Base-by-base conservation (phyloP, 2,113 vertebrate genomes). In the Myrmophylax atrothorax region DNA sequence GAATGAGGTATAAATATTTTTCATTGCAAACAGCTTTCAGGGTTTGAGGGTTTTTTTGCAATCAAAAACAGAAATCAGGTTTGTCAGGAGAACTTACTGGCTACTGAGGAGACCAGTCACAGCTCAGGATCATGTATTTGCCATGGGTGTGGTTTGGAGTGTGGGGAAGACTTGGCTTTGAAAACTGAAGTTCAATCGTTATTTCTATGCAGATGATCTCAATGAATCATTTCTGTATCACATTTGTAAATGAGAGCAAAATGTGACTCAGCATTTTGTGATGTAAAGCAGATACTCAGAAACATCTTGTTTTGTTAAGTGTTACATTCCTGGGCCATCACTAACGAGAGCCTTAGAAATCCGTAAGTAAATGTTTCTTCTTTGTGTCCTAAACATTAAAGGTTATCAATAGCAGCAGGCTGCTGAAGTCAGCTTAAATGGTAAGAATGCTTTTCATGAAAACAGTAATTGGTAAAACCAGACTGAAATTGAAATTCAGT, bases 281-380 rank as follows among this genome's bases (percentile, higher is more conserved):
- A 75, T 64, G n/a, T 78, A 89, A 93, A 78, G 31, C 2, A 5
- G 40, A 56, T 56, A 46, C 31, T 15, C n/a, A 58, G 49, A 85
- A 66, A 64, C 44, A 40, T 56, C 37, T 82, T 3, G 1, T 82
- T 78, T 84, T 87, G 47, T 89, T 28, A 73, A 69, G 77, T 64
- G 31, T 50, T 20, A 1, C 29, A 19, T 85, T 93, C 67, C 66
- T 29, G 17, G 70, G 29, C 44, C 8, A 4, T 77, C 55, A n/a
- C 42, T 94, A 90, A 85, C 76, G 84, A 93, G n/a, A 89, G 11
- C 37, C 58, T 91, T 85, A 62, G 59, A 95, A 95, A 89, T 92
- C 55, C 91, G 24, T 52, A 91, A 87, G 84, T 74, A 87, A 85
- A 77, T 60, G 52, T 91, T 95, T 84, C 76, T 94, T 83, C 44